phyloP scores from a whole-genome alignment of 2,888 invertebrate genomes.

The Mesorhabditis belari region DNA sequence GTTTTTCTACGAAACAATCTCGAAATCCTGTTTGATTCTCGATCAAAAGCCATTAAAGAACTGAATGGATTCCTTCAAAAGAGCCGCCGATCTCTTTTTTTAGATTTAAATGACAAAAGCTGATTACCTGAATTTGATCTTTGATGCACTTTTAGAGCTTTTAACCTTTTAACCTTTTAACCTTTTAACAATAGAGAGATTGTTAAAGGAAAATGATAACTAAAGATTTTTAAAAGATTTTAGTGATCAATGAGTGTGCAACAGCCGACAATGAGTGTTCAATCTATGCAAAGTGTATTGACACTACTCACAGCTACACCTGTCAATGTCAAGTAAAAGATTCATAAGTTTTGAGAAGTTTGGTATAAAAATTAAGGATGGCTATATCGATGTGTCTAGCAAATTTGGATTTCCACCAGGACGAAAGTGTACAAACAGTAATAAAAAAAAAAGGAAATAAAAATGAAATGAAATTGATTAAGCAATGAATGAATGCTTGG shows the following conservation, averaged over 20 bases:
- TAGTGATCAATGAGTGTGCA: slow-evolving; percentile 53
- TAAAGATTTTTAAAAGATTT: slow-evolving; percentile 11
- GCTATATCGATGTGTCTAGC: slow-evolving; percentile 51
- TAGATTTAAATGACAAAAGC: not conserved
- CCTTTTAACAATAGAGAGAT: not conserved
- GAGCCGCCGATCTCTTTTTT: not conserved
- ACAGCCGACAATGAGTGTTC: slow-evolving; percentile 46
- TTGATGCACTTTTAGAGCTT: not conserved
- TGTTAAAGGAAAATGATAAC: not conserved
- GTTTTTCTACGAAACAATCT: no score
- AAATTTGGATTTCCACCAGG: slow-evolving; percentile 44
- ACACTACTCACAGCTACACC: slow-evolving; percentile 49
- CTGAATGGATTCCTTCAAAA: not conserved
- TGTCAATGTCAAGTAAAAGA: slow-evolving; percentile 27
- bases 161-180: not conserved
- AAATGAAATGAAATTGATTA: slow-evolving; percentile 2
- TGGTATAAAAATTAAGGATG: slow-evolving; percentile 12
- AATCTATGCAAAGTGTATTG: slow-evolving; percentile 50
- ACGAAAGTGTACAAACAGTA: slow-evolving; percentile 46
- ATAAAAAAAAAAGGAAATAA: not conserved
- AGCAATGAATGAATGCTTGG: slow-evolving; percentile 50
- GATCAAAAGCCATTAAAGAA: no score
- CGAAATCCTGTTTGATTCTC: no score
- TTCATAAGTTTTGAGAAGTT: not conserved
- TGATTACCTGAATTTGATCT: not conserved